Base-by-base conservation (phyloP, 2,113 vertebrate species). In the Daubentonia madagascariensis region DNA sequence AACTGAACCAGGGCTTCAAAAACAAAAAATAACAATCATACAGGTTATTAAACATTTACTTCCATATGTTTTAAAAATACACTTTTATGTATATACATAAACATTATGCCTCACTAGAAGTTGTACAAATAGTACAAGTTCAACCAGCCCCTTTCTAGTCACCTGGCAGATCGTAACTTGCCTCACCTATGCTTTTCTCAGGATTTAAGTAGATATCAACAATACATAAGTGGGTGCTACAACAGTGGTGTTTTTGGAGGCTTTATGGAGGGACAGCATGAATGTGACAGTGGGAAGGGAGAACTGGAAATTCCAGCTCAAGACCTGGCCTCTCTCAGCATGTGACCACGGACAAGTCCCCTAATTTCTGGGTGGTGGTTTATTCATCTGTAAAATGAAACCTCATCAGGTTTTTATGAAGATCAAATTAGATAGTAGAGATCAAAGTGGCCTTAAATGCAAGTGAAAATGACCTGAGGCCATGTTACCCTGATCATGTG, bases 1-100 rank as follows among this genome's bases (percentile, higher is more conserved):
- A 54, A 78, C 17, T 78, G n/a, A 96, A 70, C 45, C n/a, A 28
- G 52, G 43, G 91, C 59, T 59, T 54, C 79, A 73, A n/a, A 91
- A 78, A 28, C 52, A 96, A 91, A 67, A 54, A 93, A 85, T 86
- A 50, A 85, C 20, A 43, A 8, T 52, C 87, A 43, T 22, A 18
- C 50, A 83, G 54, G 68, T n/a, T 59, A 72, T 3, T 89, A 75
- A 83, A 97, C 1, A 1, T 2, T 50, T 92, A 93, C 84, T n/a
- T 63, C 73, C 23, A 75, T 79, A 80, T 89, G 48, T 22, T 84
- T 68, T n/a, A 25, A 16, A 85, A 80, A 70, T 57, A 59, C 4
- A 35, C 40, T 92, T 28, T 68, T 43, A 40, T 18, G 25, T 43
- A 17, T 65, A n/a, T 72, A 94, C 11, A 40, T 63, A 16, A 30